These are phyloP conservation scores for Pachyuromys duprasi DNA, from an alignment of 2,797 vertebrate species.

Conservation along the genomic window DNA sequence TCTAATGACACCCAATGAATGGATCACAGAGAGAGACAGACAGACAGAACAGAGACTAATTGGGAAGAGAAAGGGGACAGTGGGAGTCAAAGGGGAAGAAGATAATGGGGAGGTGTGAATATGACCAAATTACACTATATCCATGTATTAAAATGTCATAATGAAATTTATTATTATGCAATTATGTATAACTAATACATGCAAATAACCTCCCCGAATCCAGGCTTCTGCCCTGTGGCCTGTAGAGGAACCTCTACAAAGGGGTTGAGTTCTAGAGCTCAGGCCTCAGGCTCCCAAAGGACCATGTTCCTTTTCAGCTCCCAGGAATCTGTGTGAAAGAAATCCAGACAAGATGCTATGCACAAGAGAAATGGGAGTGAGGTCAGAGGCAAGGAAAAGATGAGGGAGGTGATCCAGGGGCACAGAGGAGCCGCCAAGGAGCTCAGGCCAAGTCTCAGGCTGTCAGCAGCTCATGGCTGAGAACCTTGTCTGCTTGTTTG, in stretches of 20 bases:
- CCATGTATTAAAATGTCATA: not conserved
- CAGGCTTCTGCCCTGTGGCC: not conserved
- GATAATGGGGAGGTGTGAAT: no score
- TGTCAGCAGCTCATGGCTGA: no score
- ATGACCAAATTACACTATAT: not conserved
- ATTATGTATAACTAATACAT: not conserved
- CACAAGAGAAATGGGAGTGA: not conserved
- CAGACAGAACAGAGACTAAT: not conserved
- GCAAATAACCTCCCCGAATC: not conserved
- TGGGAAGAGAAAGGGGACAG: not conserved
- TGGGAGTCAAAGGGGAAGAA: no score
- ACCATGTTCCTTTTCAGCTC: not conserved
- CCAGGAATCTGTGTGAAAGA: not conserved
- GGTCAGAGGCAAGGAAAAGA: accelerated
- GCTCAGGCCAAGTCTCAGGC: not conserved
- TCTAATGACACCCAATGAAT: no score
- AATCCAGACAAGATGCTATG: accelerated
- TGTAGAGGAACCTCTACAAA: not conserved
- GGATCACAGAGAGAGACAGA: no score
- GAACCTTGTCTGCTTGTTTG: not conserved
- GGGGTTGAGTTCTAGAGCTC: not conserved
- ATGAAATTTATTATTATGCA: not conserved
- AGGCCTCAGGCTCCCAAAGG: not conserved
- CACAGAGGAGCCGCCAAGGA: not conserved
- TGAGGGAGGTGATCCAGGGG: accelerated